Evolutionary conservation across 1,140 invertebrate species (phyloP), one percentile per base, ranked within the genome.

Genomic region (Tribolium madens): DNA sequence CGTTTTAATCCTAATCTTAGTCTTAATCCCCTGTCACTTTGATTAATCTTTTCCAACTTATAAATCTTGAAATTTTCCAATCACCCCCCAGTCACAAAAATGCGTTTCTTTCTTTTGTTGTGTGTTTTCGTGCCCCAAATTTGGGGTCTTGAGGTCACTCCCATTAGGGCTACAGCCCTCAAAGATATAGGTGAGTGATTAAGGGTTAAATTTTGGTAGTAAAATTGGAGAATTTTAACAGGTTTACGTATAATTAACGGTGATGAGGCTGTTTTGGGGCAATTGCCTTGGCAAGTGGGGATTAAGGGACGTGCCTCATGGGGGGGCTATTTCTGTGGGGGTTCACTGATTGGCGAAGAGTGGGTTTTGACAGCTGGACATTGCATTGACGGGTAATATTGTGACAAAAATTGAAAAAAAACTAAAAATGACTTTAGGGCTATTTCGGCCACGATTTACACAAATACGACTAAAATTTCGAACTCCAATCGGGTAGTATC

Each of bases 311-410:
- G 42, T 33, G 14, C 3, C 4, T 21, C 42, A 4, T 7, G 9
- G 5, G 69, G 69, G 9, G 18, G n/a, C 46, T 71, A 48, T 18
- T 71, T 71, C 36, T 71, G 69, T 47, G 69, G 69, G 18, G 69
- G 69, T 17, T 71, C 69, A 26, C 13, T 71, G 10, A 71, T 71
- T 12, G 18, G 47, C 13, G 15, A 46, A 13, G 42, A 48, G 14
- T 71, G 69, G 69, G 36, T 47, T 26, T 31, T 71, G 14, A 71
- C 69, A n/a, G 69, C 69, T 15, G 69, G 10, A 10, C 57, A 64
- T 33, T 64, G 57, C 12, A n/a, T 64, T 13, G 57, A 64, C 5
- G 57, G 52, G 52, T 57, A 57, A 57, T 17, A 17, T 12, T 21
- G 3, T 1, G 3, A 2, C 2, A 57, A 57, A 26, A 18, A 26